Conservation (phyloP, 2,888 invertebrate genomes). For the Lypha dubia region DNA sequence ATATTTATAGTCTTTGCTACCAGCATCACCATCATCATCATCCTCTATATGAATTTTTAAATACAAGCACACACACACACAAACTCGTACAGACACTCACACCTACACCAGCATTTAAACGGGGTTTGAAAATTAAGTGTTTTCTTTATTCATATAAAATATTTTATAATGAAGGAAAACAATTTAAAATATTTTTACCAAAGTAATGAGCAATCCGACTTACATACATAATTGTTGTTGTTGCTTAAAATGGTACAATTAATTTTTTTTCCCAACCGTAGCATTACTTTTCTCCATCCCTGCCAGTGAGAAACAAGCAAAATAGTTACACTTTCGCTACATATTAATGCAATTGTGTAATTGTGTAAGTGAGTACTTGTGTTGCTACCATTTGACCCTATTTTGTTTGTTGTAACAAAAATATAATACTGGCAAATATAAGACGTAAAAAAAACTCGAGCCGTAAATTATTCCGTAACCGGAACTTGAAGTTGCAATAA, state of each 20-base stretch:
- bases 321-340: conserved; percentile 15
- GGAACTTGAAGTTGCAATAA: background rate
- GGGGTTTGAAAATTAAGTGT: background rate
- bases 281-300: conserved; percentile 15
- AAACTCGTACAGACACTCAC: background rate
- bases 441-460: background rate
- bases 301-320: background rate
- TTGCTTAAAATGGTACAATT: background rate
- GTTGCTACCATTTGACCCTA: conserved; percentile 51
- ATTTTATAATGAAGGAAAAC: background rate
- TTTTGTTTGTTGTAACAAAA: conserved; percentile 38
- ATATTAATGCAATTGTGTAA: conserved; percentile 34
- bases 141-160: background rate
- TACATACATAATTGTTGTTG: background rate
- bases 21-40: background rate
- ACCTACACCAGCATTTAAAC: background rate
- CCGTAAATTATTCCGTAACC: conserved; percentile 1
- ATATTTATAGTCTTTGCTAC: too few relatives aligned
- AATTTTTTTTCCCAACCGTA: background rate
- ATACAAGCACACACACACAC: background rate
- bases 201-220: background rate
- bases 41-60: background rate
- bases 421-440: background rate
- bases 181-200: background rate
- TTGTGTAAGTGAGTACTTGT: too few relatives aligned